phyloP scores from a whole-genome alignment of 2,113 vertebrate species.

The Sceloporus tristichus region DNA sequence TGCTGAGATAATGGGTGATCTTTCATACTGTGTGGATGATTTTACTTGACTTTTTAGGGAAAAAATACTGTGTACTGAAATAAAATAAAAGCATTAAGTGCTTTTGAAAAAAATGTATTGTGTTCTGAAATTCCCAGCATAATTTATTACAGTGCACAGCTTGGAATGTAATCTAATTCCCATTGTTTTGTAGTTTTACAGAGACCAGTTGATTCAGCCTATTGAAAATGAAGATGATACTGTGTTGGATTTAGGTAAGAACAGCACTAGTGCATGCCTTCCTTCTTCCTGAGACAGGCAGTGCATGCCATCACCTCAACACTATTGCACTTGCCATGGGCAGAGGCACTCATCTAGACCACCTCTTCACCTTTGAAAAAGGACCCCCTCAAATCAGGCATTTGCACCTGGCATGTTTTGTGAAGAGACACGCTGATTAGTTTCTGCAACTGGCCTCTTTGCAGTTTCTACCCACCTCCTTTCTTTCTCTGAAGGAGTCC shows the following conservation, averaged over 20 bases:
- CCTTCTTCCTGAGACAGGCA: neutral
- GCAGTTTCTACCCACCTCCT: too few species aligned
- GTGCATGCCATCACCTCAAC: neutral
- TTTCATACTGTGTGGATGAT: neutral
- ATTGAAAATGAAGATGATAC: conserved; percentile 48
- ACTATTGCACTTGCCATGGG: too few species aligned
- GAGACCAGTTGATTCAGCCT: neutral
- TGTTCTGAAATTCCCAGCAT: conserved; percentile 6
- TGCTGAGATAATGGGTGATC: neutral
- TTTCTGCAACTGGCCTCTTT: too few species aligned
- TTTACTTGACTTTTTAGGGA: neutral
- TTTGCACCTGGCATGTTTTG: too few species aligned
- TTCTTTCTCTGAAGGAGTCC: too few species aligned
- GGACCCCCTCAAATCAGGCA: neutral
- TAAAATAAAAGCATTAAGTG: conserved; percentile 9
- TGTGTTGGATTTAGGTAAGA: conserved; percentile 53
- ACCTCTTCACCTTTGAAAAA: neutral
- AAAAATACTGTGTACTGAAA: conserved; percentile 23
- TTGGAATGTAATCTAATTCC: neutral
- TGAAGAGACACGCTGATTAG: too few species aligned
- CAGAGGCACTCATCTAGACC: neutral
- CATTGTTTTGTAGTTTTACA: conserved; percentile 54
- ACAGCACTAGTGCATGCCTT: neutral
- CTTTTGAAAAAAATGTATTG: neutral
- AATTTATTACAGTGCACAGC: neutral